A percentile compares a stretch with the other conserved stretches of the same genome.
Evolutionary conservation across 1,140 invertebrate genomes (phyloP).

Genomic region (silkworm (Bombyx mori)): DNA sequence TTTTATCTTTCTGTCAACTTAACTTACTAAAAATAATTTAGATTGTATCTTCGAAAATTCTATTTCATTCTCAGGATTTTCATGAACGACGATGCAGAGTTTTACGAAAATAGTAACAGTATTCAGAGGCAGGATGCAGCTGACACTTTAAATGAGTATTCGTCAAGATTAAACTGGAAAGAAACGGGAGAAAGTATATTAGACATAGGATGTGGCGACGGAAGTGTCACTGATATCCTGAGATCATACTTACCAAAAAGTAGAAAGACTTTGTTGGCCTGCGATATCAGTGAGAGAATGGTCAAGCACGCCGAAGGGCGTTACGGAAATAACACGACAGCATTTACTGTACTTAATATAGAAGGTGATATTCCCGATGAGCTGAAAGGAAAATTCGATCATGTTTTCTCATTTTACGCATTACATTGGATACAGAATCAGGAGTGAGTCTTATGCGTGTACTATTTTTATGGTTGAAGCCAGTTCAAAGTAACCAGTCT

Average conservation of each 20-base stretch:
- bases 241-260: constrained; percentile 72
- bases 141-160: constrained; percentile 77
- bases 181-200: constrained; percentile 71
- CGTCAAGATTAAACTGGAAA: constrained; percentile 73
- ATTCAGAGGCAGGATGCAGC: constrained; percentile 79
- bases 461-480: no score
- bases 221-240: constrained; percentile 80
- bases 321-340: constrained; percentile 62
- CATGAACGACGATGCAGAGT: constrained; percentile 38
- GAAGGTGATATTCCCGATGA: constrained; percentile 66
- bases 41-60: no score
- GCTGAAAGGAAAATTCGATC: constrained; percentile 73
- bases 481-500: neutral
- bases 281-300: constrained; percentile 81
- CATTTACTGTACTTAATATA: constrained; percentile 79
- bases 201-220: constrained; percentile 86
- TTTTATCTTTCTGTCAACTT: no score
- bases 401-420: constrained; percentile 85
- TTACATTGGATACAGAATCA: constrained; percentile 86
- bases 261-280: constrained; percentile 71
- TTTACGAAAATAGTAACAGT: constrained; percentile 76
- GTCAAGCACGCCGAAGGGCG: constrained; percentile 75
- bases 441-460: constrained; percentile 64
- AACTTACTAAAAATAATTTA: no score
- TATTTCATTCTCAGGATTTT: no score